Evolutionary conservation across 2,888 invertebrate genomes (phyloP).

Genomic region (Therioaphis trifolii): DNA sequence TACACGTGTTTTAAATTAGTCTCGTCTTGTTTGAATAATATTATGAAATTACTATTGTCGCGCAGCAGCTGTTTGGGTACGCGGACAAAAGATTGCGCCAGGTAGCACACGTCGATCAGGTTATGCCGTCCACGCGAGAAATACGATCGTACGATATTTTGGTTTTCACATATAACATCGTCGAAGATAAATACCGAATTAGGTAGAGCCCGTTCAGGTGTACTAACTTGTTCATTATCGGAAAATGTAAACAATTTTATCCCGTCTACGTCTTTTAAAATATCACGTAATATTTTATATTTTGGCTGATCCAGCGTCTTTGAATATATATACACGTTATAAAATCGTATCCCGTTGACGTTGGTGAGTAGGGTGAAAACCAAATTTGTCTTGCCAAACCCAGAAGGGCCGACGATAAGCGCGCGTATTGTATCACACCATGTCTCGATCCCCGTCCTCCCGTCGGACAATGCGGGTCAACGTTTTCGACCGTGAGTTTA

Average conservation of each 20-base stretch:
- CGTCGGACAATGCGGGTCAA: no score
- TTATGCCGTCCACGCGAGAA: no score
- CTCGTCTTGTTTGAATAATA: background rate
- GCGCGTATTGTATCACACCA: constrained; percentile 64
- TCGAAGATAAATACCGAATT: constrained; percentile 69
- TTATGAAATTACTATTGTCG: constrained; percentile 1
- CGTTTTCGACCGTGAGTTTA: no score
- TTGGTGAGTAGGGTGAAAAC: constrained; percentile 64
- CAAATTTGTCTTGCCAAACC: constrained; percentile 66
- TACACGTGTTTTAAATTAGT: constrained; percentile 29
- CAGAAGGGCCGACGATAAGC: constrained; percentile 65
- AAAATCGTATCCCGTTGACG: constrained; percentile 65
- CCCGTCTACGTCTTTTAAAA: constrained; percentile 65
- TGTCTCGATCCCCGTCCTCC: no score
- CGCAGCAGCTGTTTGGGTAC: no score
- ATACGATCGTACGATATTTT: no score
- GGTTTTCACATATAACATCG: no score
- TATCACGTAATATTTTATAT: constrained; percentile 66
- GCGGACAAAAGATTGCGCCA: no score
- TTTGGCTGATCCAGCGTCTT: constrained; percentile 67
- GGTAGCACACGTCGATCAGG: no score
- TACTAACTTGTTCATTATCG: constrained; percentile 51
- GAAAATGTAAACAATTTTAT: constrained; percentile 66
- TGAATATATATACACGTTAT: constrained; percentile 65
- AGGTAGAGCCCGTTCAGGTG: constrained; percentile 64